Evolutionary conservation across 2,797 vertebrate species (phyloP).

Genomic region (Carcharodon carcharias): DNA sequence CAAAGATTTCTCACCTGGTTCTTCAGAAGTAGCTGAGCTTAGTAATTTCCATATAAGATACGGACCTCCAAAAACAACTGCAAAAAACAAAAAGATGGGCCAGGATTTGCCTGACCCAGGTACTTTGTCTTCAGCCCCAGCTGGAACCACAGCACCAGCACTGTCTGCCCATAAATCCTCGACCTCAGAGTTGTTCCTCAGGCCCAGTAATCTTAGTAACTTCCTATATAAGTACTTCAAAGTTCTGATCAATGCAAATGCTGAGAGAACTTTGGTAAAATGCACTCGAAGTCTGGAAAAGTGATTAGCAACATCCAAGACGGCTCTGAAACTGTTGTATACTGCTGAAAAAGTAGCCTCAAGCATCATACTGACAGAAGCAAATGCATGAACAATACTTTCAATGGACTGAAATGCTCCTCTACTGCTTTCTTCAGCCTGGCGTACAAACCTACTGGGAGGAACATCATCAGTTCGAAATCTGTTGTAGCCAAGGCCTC

Average conservation of each 20-base stretch:
- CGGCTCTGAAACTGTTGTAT: slow-evolving; percentile 93
- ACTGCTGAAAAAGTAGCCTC: slow-evolving; percentile 95
- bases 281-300: slow-evolving; percentile 86
- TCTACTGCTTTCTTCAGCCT: slow-evolving; percentile 92
- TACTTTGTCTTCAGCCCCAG: slow-evolving; percentile 52
- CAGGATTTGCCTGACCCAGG: slow-evolving; percentile 80
- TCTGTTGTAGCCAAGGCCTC: slow-evolving; percentile 73
- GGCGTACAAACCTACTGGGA: slow-evolving; percentile 88
- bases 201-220: slow-evolving; percentile 72
- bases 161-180: slow-evolving; percentile 92
- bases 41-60: slow-evolving; percentile 96
- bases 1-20: slow-evolving; percentile 61
- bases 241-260: slow-evolving; percentile 87
- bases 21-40: slow-evolving; percentile 66
- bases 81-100: slow-evolving; percentile 92
- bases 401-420: slow-evolving; percentile 96
- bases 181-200: slow-evolving; percentile 66
- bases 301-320: slow-evolving; percentile 94
- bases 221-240: slow-evolving; percentile 79
- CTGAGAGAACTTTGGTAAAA: slow-evolving; percentile 88
- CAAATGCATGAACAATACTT: slow-evolving; percentile 94
- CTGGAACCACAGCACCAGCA: slow-evolving; percentile 60
- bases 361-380: slow-evolving; percentile 97
- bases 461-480: slow-evolving; percentile 66
- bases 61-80: slow-evolving; percentile 86